A percentile compares a stretch with the other conserved stretches of the same genome.
phyloP scores from a whole-genome alignment of 2,113 vertebrate genomes.

The Nothoprocta pentlandii region DNA sequence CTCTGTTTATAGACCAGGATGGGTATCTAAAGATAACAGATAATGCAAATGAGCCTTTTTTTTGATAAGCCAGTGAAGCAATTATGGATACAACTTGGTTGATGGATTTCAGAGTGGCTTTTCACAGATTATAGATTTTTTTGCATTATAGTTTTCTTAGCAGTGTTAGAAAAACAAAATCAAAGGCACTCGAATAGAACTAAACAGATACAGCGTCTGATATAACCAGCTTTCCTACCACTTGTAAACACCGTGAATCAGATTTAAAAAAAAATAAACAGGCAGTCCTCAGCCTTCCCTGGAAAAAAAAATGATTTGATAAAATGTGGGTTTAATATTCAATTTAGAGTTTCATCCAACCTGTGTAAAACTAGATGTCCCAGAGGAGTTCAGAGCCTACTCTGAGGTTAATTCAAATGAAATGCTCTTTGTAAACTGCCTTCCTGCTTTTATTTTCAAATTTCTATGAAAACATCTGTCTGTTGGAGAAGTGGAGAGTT shows the following conservation, averaged over 20 bases:
- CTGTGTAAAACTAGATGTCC: slow-evolving; percentile 38
- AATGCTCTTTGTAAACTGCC: not conserved
- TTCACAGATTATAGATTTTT: slow-evolving; percentile 40
- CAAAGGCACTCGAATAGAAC: not conserved
- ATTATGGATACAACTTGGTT: slow-evolving; percentile 62
- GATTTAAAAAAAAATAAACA: slow-evolving; percentile 50
- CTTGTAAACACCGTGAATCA: slow-evolving; percentile 39
- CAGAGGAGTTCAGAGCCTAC: not conserved
- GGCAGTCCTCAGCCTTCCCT: slow-evolving; percentile 16
- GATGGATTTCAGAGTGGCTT: slow-evolving; percentile 51
- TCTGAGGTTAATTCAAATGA: slow-evolving; percentile 52
- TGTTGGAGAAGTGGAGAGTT: slow-evolving; percentile 16
- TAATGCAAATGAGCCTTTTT: slow-evolving; percentile 70
- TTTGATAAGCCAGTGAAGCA: slow-evolving; percentile 66
- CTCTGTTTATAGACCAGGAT: slow-evolving; percentile 69
- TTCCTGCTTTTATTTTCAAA: slow-evolving; percentile 48
- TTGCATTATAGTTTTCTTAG: slow-evolving; percentile 53
- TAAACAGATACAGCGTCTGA: slow-evolving; percentile 32
- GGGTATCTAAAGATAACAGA: slow-evolving; percentile 75
- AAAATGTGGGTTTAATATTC: slow-evolving; percentile 46
- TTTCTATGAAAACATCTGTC: not conserved
- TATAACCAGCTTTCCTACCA: slow-evolving; percentile 32
- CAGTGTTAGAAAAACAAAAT: slow-evolving; percentile 61
- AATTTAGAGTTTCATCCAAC: slow-evolving; percentile 53
- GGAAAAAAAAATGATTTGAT: slow-evolving; percentile 47